Evolutionary conservation across 2,888 invertebrate species (phyloP).

Genomic region (Parelbella ahira): DNA sequence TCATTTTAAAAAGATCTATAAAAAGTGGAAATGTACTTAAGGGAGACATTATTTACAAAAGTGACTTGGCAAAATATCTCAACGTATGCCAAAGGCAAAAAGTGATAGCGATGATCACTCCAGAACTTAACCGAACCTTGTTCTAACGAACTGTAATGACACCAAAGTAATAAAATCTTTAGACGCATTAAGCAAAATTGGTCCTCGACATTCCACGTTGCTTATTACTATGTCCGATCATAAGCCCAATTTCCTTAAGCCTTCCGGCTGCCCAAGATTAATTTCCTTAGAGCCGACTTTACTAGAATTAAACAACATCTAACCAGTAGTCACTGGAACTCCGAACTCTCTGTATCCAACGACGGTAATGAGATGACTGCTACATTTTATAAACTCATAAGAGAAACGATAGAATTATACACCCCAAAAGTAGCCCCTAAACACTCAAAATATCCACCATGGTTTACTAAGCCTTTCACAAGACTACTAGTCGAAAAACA

Average conservation of each 20-base stretch:
- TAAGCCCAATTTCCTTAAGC: slow-evolving; percentile 2
- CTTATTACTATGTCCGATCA: slow-evolving; percentile 10
- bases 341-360: background rate
- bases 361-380: slow-evolving; percentile 2
- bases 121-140: slow-evolving; percentile 27
- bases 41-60: no score
- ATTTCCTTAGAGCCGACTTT: slow-evolving; percentile 28
- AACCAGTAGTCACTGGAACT: slow-evolving; percentile 2
- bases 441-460: background rate
- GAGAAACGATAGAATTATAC: background rate
- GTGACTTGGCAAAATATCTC: slow-evolving; percentile 3
- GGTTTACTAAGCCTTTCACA: slow-evolving; percentile 1
- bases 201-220: slow-evolving; percentile 26
- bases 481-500: background rate
- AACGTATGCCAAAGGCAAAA: no score
- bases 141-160: slow-evolving; percentile 19
- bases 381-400: background rate
- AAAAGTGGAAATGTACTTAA: no score
- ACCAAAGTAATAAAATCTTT: slow-evolving; percentile 6
- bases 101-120: no score
- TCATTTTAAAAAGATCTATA: no score
- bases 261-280: slow-evolving; percentile 1
- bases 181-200: slow-evolving; percentile 25
- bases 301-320: slow-evolving; percentile 9
- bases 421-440: background rate